Conservation (phyloP, 2,113 vertebrate genomes). For the Neogobius melanostomus region DNA sequence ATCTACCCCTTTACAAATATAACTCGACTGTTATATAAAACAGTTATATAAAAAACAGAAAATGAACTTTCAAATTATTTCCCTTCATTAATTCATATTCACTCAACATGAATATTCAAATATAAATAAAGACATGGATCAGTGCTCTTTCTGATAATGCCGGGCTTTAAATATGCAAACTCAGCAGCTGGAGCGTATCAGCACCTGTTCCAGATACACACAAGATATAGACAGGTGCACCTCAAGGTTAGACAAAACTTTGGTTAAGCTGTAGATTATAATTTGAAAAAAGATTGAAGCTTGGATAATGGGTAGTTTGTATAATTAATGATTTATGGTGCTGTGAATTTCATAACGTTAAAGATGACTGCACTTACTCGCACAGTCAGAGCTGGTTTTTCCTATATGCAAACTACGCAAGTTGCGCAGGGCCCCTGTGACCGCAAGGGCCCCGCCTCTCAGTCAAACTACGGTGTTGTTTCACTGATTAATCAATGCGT, state of each 20-base stretch:
- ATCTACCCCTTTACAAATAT: not conserved
- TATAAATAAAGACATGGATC: not conserved
- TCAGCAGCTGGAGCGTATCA: not conserved
- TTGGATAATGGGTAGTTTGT: not conserved
- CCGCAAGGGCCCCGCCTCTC: too few species aligned
- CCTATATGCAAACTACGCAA: too few species aligned
- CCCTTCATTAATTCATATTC: not conserved
- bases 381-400: too few species aligned
- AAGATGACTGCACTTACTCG: too few species aligned
- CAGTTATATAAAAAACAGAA: conserved; percentile 2
- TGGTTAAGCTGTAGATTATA: not conserved
- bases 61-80: not conserved
- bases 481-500: too few species aligned
- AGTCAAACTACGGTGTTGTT: too few species aligned
- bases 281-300: not conserved
- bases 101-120: conserved; percentile 1
- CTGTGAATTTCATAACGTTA: not conserved
- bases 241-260: conserved; percentile 1
- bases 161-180: not conserved
- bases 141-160: not conserved
- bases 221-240: not conserved
- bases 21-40: not conserved
- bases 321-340: not conserved
- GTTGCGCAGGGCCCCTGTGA: too few species aligned
- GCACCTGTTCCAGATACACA: not conserved